These are phyloP conservation scores for Cantharis rufa DNA, from an alignment of 2,888 invertebrate genomes.

Conservation along the genomic window DNA sequence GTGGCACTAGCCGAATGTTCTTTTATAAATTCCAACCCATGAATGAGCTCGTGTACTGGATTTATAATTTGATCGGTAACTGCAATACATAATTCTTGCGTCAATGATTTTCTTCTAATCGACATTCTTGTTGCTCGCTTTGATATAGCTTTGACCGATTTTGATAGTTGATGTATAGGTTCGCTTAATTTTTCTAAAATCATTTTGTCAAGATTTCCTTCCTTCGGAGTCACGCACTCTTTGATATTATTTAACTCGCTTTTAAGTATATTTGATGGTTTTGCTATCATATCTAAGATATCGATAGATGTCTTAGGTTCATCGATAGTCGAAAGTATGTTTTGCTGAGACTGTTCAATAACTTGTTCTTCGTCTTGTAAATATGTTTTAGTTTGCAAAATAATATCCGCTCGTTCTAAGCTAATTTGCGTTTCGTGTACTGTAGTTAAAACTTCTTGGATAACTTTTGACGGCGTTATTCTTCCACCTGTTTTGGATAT, in stretches of 20 bases:
- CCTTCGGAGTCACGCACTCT: conserved; percentile 26
- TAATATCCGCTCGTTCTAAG: conserved; percentile 53
- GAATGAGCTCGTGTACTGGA: conserved; percentile 66
- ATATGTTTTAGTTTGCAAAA: conserved; percentile 13
- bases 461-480: conserved; percentile 53
- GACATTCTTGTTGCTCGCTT: conserved; percentile 47
- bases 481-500: conserved; percentile 47
- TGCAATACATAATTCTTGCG: conserved; percentile 57
- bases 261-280: conserved; percentile 57
- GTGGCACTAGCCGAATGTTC: conserved; percentile 39
- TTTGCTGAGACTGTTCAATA: conserved; percentile 12
- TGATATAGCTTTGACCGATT: conserved; percentile 47
- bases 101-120: conserved; percentile 45
- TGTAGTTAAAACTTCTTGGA: conserved; percentile 60
- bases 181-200: conserved; percentile 46
- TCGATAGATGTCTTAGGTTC: conserved; percentile 42
- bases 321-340: neutral
- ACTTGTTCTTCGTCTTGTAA: neutral
- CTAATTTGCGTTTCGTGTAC: conserved; percentile 64
- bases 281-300: conserved; percentile 47
- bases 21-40: conserved; percentile 60
- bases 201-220: conserved; percentile 36
- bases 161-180: conserved; percentile 45
- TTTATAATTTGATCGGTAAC: conserved; percentile 67
- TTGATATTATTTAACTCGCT: conserved; percentile 51